Conservation (phyloP, 2,113 vertebrate genomes). For the Anarhynchus alexandrinus region DNA sequence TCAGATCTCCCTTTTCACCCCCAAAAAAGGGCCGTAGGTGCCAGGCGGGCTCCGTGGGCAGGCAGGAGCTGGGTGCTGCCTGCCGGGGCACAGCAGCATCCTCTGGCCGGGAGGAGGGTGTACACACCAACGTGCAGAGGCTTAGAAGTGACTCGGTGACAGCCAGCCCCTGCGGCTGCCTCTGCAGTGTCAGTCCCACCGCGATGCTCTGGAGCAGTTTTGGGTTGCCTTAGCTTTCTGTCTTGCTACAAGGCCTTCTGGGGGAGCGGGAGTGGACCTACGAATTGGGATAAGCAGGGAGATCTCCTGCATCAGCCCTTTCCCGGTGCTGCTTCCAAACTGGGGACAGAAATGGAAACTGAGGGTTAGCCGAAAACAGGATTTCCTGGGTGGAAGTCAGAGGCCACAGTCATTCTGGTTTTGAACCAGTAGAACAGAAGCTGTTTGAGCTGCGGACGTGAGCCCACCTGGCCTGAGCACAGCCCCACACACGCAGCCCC, state of each 20-base stretch:
- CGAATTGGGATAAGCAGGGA: neutral
- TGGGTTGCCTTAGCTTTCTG: neutral
- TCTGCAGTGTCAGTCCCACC: neutral
- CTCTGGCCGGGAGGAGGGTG: neutral
- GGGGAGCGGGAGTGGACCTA: neutral
- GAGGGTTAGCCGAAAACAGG: neutral
- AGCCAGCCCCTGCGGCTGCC: neutral
- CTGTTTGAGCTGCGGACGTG: neutral
- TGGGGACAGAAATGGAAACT: neutral
- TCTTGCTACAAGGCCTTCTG: neutral
- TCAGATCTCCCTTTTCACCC: neutral
- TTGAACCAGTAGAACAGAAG: neutral
- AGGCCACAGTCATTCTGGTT: neutral
- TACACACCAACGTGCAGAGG: neutral
- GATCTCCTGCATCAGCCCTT: neutral
- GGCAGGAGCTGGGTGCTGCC: neutral
- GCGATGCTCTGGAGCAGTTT: neutral
- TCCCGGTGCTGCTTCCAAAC: neutral
- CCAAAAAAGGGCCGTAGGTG: neutral
- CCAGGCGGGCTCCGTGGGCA: neutral
- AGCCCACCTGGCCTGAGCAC: neutral
- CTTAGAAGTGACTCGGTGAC: neutral
- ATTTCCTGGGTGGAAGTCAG: neutral
- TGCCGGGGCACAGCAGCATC: neutral
- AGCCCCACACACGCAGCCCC: fast-evolving